Evolutionary conservation across 2,797 vertebrate genomes (phyloP).

Genomic region (Triplophysa bombifrons): DNA sequence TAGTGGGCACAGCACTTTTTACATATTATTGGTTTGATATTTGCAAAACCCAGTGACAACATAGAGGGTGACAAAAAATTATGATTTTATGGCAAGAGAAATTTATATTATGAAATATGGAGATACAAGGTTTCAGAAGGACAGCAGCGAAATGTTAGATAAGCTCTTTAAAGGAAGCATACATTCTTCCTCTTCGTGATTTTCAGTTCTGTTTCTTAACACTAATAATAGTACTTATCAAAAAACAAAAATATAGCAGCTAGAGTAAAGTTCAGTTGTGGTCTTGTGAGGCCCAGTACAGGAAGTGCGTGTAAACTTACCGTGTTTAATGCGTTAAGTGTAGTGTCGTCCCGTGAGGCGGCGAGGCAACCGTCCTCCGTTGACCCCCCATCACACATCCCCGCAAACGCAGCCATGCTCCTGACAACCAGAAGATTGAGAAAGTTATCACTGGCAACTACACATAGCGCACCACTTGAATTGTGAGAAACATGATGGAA

Average conservation of each 20-base stretch:
- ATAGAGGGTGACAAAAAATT: no score
- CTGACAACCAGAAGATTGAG: conserved; percentile 69
- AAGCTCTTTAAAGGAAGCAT: not conserved
- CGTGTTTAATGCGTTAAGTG: conserved; percentile 97
- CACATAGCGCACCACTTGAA: not conserved
- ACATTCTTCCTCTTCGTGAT: not conserved
- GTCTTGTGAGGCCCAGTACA: not conserved
- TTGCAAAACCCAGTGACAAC: no score
- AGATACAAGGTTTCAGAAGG: no score
- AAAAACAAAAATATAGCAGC: not conserved
- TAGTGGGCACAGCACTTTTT: no score
- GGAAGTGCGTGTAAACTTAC: conserved; percentile 76
- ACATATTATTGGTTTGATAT: no score
- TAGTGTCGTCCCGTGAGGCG: conserved; percentile 97
- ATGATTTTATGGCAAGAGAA: no score
- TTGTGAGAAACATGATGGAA: not conserved
- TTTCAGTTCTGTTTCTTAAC: not conserved
- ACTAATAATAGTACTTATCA: not conserved
- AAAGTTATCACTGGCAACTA: not conserved
- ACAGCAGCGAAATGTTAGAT: not conserved
- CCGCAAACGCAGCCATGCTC: conserved; percentile 99
- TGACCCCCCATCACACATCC: conserved; percentile 98
- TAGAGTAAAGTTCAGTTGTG: not conserved
- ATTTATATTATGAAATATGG: no score
- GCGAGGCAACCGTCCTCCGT: conserved; percentile 97